Evolutionary conservation across 2,797 vertebrate genomes (phyloP).

Genomic region (Mycteria americana): DNA sequence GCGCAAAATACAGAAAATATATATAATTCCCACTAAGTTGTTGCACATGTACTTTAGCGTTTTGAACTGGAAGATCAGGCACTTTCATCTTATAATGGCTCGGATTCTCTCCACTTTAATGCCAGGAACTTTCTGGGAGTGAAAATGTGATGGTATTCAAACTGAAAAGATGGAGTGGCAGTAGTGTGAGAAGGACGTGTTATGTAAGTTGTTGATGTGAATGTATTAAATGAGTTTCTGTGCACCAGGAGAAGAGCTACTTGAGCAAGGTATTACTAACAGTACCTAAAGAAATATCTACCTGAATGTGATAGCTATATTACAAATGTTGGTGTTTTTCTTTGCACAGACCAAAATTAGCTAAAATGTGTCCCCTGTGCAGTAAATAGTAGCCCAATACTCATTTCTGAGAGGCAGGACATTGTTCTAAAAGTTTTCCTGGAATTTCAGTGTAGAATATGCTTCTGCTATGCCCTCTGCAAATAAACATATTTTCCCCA

Average conservation of each 20-base stretch:
- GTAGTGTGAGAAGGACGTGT: background rate
- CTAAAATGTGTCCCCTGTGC: background rate
- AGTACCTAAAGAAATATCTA: background rate
- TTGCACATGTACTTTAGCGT: fast-evolving
- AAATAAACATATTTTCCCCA: background rate
- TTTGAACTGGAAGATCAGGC: background rate
- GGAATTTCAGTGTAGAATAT: background rate
- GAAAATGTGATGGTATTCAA: background rate
- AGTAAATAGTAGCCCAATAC: background rate
- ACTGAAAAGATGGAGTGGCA: conserved; percentile 22
- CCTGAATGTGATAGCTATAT: background rate
- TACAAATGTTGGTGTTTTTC: background rate
- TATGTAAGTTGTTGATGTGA: conserved; percentile 9
- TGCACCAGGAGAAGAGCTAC: conserved; percentile 29
- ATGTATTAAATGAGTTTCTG: conserved; percentile 52
- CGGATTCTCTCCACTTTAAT: background rate
- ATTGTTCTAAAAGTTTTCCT: background rate
- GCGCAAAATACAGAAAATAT: background rate
- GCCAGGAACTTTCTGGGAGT: background rate
- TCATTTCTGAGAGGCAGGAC: background rate
- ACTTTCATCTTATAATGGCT: background rate
- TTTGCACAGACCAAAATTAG: background rate
- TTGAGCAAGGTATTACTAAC: conserved; percentile 10
- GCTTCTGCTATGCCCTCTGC: background rate
- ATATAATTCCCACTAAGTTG: background rate